Percentiles rank a stretch among this genome's conserved stretches.
Evolutionary conservation across 2,797 vertebrate genomes (phyloP).

Genomic region (Pyrocephalus nanus): DNA sequence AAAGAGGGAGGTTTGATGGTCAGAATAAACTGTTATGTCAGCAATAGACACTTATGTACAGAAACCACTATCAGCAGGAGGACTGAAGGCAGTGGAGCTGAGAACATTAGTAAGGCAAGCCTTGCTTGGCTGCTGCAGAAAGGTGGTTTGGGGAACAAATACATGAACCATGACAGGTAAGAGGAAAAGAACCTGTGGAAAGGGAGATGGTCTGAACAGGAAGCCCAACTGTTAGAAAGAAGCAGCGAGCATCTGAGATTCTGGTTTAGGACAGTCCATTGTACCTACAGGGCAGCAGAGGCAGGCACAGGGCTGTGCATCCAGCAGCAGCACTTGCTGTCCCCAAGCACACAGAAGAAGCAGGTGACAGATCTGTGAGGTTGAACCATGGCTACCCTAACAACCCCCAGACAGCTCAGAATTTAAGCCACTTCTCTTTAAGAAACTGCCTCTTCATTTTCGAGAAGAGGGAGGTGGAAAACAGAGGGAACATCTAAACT

Average conservation of each 20-base stretch:
- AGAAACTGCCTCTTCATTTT: not conserved
- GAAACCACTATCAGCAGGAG: not conserved
- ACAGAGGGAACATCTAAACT: not conserved
- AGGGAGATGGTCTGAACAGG: not conserved
- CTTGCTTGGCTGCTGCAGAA: not conserved
- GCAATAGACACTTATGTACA: not conserved
- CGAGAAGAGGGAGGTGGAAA: not conserved
- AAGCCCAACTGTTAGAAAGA: not conserved
- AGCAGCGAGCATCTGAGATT: not conserved
- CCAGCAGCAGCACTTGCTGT: not conserved
- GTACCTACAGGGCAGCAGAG: not conserved
- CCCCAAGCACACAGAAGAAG: rapidly evolving
- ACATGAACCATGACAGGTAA: not conserved
- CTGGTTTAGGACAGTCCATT: not conserved
- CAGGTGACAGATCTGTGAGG: not conserved
- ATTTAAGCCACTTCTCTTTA: not conserved
- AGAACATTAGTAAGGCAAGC: not conserved
- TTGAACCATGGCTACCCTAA: not conserved
- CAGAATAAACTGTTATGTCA: not conserved
- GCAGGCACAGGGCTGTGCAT: not conserved
- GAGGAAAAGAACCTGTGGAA: not conserved
- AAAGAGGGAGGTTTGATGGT: not conserved
- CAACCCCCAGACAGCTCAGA: not conserved
- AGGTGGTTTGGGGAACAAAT: not conserved
- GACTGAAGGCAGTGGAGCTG: not conserved